phyloP scores from a whole-genome alignment of 2,888 invertebrate species.

The Brenthis hecate region DNA sequence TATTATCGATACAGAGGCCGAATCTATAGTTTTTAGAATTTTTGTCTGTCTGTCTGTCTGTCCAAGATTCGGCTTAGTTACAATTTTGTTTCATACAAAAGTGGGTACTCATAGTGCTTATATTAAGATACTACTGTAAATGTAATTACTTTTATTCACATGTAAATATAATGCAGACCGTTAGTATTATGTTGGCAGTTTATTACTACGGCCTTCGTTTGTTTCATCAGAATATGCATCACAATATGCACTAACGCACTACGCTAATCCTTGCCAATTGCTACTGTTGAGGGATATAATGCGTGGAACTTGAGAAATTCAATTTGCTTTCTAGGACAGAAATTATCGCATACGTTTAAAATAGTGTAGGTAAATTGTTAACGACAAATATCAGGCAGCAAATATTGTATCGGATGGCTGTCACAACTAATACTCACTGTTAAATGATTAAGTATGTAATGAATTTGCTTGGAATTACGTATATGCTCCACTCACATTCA shows the following conservation, averaged over 20 bases:
- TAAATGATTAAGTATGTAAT: conserved; percentile 16
- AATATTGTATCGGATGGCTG: conserved; percentile 22
- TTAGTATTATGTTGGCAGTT: conserved; percentile 37
- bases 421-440: conserved; percentile 16
- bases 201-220: conserved; percentile 40
- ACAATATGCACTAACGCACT: conserved; percentile 37
- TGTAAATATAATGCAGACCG: conserved; percentile 32
- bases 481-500: conserved; percentile 1
- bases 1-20: too few relatives aligned
- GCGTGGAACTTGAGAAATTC: conserved; percentile 29
- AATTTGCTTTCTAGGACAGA: conserved; percentile 21
- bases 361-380: conserved; percentile 18
- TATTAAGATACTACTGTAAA: conserved; percentile 1
- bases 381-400: conserved; percentile 14
- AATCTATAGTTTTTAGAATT: too few relatives aligned
- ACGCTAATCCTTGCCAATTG: conserved; percentile 40
- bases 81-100: too few relatives aligned
- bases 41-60: too few relatives aligned
- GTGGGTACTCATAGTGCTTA: background rate
- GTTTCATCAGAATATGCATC: conserved; percentile 40
- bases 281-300: conserved; percentile 35
- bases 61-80: too few relatives aligned
- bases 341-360: conserved; percentile 18
- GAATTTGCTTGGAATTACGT: conserved; percentile 9
- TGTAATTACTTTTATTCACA: conserved; percentile 36